Evolutionary conservation across 1,140 invertebrate species (phyloP).

Genomic region (Zaprionus gabonicus): DNA sequence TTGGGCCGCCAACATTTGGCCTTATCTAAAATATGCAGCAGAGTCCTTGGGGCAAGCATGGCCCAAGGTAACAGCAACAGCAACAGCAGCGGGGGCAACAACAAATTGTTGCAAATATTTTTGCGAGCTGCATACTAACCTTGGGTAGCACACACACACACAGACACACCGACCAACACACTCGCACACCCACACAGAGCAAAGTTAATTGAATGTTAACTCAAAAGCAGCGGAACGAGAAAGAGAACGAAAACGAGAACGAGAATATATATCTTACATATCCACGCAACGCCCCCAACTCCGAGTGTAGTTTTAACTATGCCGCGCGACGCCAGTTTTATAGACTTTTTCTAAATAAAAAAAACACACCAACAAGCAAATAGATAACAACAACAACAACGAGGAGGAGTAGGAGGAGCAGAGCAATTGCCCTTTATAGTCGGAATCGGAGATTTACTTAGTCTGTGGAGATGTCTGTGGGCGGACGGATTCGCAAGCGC

Average conservation of each 20-base stretch:
- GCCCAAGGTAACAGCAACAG: conserved; percentile 28
- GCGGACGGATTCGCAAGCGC: conserved; percentile 65
- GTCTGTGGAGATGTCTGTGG: conserved; percentile 55
- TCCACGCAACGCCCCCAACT: conserved; percentile 37
- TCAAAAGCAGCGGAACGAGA: conserved; percentile 45
- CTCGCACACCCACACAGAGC: conserved; percentile 8
- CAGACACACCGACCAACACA: conserved; percentile 24
- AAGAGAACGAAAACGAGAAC: conserved; percentile 12
- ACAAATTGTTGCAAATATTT: conserved; percentile 36
- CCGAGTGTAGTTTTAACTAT: conserved; percentile 45
- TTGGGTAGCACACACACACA: conserved; percentile 41
- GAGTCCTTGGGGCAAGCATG: conserved; percentile 65
- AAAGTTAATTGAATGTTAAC: conserved; percentile 62
- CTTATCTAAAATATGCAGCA: conserved; percentile 82
- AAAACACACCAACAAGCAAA: neutral
- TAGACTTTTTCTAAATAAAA: conserved; percentile 73
- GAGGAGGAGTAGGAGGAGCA: conserved; percentile 15
- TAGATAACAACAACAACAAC: neutral
- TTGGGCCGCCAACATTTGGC: conserved; percentile 68
- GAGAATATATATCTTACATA: conserved; percentile 61
- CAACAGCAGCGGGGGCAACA: neutral
- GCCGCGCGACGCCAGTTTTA: conserved; percentile 71
- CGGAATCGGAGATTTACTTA: neutral
- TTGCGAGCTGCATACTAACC: conserved; percentile 47
- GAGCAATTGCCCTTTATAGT: conserved; percentile 10